A percentile compares a stretch with the other conserved stretches of the same genome.
Conservation (phyloP, 2,888 invertebrate species). For the Drosophila suboccidentalis region DNA sequence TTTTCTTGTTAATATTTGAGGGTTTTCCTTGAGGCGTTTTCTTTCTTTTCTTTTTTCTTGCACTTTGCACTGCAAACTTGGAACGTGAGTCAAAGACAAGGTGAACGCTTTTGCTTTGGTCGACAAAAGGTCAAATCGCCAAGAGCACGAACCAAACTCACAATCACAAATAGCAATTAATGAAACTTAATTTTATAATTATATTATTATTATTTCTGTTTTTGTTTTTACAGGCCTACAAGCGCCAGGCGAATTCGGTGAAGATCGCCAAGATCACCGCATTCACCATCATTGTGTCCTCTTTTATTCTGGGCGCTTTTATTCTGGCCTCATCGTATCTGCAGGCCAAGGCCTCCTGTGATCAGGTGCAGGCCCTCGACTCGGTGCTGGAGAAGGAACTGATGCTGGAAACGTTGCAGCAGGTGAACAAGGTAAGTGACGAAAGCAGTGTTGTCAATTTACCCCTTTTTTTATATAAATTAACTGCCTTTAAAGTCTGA, state of each 20-base stretch:
- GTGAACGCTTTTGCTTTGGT: constrained; percentile 57
- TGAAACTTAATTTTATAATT: constrained; percentile 11
- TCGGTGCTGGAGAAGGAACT: constrained; percentile 90
- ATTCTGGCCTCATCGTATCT: constrained; percentile 94
- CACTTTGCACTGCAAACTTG: constrained; percentile 50
- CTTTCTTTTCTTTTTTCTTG: constrained; percentile 26
- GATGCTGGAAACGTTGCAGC: constrained; percentile 90
- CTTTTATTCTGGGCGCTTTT: constrained; percentile 93
- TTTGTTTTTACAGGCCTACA: constrained; percentile 90
- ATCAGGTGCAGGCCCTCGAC: constrained; percentile 90
- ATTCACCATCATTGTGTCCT: constrained; percentile 92
- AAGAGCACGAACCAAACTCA: constrained; percentile 51
- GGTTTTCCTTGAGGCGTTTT: constrained; percentile 22
- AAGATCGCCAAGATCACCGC: constrained; percentile 95
- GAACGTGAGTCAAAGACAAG: constrained; percentile 55
- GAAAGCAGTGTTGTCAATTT: not conserved
- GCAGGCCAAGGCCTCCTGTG: constrained; percentile 92
- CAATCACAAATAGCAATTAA: constrained; percentile 12
- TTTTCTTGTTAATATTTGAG: constrained; percentile 12
- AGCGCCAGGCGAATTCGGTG: constrained; percentile 91
- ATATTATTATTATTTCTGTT: constrained; percentile 36
- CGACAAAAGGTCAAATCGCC: constrained; percentile 39
- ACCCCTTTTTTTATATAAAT: too few species aligned
- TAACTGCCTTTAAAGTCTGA: too few species aligned
- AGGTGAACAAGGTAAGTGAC: constrained; percentile 88